Conservation (phyloP, 1,140 invertebrate genomes). For the Neodiprion virginianus region DNA sequence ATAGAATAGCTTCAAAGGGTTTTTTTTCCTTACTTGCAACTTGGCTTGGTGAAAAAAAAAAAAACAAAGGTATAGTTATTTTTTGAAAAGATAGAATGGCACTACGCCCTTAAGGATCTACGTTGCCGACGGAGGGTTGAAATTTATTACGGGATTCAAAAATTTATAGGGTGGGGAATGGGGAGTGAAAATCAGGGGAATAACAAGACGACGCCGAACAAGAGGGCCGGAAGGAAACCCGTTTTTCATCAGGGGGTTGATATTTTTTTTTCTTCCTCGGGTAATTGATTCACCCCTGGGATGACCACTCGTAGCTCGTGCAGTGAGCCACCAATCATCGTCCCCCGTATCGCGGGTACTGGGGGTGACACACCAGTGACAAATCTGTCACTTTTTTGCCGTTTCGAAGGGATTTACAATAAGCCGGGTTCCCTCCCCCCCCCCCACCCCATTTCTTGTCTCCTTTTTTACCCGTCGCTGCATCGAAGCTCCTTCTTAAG, state of each 20-base stretch:
- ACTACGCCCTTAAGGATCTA: too few species aligned
- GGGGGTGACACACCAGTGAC: constrained; percentile 2
- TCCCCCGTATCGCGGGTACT: background rate
- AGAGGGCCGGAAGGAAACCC: too few species aligned
- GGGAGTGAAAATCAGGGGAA: too few species aligned
- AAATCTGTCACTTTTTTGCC: constrained; percentile 15
- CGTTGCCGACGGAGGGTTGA: too few species aligned
- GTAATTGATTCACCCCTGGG: background rate
- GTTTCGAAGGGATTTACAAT: constrained; percentile 10
- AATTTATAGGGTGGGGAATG: too few species aligned
- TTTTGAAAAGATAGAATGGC: background rate
- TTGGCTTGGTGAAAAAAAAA: background rate
- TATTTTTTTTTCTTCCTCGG: background rate
- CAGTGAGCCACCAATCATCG: background rate
- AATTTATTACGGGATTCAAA: too few species aligned
- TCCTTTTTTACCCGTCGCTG: background rate
- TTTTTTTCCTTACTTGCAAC: background rate
- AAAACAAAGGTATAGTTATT: background rate
- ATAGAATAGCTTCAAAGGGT: too few species aligned
- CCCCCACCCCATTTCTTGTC: background rate
- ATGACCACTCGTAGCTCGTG: background rate
- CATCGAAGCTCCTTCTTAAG: too few species aligned
- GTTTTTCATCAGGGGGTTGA: too few species aligned
- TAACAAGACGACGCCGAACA: too few species aligned
- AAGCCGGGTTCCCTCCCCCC: background rate